Conservation (phyloP, 1,140 invertebrate species). For the Metaphire vulgaris region DNA sequence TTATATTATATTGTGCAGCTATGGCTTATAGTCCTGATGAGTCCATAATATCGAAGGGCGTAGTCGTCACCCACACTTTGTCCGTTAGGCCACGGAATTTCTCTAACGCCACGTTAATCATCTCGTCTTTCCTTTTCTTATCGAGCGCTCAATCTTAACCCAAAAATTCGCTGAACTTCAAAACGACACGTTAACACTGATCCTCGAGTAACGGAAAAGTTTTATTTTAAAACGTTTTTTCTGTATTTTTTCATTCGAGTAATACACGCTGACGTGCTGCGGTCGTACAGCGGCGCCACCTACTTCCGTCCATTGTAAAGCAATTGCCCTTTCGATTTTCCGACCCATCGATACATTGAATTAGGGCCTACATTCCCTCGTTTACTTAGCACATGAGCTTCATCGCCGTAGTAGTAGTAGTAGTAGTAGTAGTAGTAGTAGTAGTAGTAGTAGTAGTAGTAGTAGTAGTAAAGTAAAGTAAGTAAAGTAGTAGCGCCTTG, state of each 20-base stretch:
- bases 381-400: not conserved
- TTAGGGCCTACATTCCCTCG: not conserved
- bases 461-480: not conserved
- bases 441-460: not conserved
- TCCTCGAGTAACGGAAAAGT: not conserved
- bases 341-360: no score
- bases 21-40: not conserved
- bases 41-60: not conserved
- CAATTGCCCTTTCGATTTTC: no score
- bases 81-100: constrained; percentile 87
- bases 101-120: constrained; percentile 57
- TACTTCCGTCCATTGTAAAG: not conserved
- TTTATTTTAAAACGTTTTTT: not conserved
- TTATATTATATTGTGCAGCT: not conserved
- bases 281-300: not conserved
- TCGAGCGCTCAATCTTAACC: not conserved
- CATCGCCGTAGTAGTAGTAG: not conserved
- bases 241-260: not conserved
- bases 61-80: constrained; percentile 75
- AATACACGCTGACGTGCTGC: not conserved
- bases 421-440: not conserved
- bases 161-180: not conserved
- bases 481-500: not conserved
- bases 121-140: not conserved
- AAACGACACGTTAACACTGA: not conserved